Conservation (phyloP, 1,140 invertebrate genomes). For the Lepeophtheirus salmonis region DNA sequence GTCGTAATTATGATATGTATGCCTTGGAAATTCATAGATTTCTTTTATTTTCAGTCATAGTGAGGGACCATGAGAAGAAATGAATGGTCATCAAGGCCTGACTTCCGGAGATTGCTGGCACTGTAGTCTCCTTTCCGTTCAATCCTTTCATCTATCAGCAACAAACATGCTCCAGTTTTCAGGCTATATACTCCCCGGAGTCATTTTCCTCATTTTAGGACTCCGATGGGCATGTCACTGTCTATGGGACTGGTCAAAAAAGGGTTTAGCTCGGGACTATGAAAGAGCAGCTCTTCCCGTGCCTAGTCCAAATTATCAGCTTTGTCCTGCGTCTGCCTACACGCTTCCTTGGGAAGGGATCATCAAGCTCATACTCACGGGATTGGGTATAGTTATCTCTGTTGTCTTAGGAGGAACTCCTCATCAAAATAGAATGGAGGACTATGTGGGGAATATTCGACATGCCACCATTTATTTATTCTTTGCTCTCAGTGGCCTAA, state of each 20-base stretch:
- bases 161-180: neutral
- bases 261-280: neutral
- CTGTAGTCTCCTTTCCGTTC: neutral
- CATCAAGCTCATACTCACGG: slow-evolving; percentile 21
- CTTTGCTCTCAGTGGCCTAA: slow-evolving; percentile 30
- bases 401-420: slow-evolving; percentile 19
- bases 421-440: slow-evolving; percentile 21
- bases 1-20: no score
- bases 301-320: neutral
- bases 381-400: slow-evolving; percentile 21
- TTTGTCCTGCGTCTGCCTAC: neutral
- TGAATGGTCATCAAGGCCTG: no score
- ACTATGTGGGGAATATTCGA: slow-evolving; percentile 26
- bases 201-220: neutral
- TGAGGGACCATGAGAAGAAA: no score
- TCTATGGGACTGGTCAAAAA: neutral
- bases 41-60: no score
- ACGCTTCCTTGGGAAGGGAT: slow-evolving; percentile 21
- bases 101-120: no score
- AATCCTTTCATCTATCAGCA: neutral
- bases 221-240: neutral
- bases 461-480: slow-evolving; percentile 31
- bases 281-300: neutral
- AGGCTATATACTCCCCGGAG: neutral
- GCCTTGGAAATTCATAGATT: no score